phyloP scores from a whole-genome alignment of 2,888 invertebrate genomes.

The Pardosa pseudoannulata region DNA sequence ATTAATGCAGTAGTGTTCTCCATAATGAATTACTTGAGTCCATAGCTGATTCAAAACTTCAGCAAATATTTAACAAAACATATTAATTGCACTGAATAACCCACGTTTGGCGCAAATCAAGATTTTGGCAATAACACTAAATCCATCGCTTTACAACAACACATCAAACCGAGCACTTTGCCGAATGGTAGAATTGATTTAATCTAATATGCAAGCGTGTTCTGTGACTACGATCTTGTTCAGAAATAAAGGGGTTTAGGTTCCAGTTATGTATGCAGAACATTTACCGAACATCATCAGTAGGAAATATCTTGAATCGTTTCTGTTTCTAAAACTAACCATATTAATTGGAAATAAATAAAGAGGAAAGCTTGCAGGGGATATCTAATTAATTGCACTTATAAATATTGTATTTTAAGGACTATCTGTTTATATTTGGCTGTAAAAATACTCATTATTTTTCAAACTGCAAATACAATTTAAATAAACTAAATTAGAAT shows the following conservation, averaged over 20 bases:
- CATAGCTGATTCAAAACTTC: neutral
- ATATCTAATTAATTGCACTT: neutral
- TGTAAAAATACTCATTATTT: too few species aligned
- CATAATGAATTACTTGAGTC: too few species aligned
- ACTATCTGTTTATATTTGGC: too few species aligned
- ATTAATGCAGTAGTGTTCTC: too few species aligned
- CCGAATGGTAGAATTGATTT: constrained; percentile 2
- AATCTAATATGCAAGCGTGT: constrained; percentile 18
- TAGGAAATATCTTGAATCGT: neutral
- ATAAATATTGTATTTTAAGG: neutral
- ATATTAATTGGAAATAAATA: neutral
- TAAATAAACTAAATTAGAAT: too few species aligned
- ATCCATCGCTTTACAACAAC: constrained; percentile 12
- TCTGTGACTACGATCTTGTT: neutral
- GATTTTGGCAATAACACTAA: constrained; percentile 6
- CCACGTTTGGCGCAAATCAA: neutral
- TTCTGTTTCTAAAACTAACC: neutral
- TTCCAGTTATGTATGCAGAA: neutral
- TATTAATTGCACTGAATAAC: neutral
- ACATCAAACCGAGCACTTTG: neutral
- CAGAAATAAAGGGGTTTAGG: neutral
- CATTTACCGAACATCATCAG: neutral
- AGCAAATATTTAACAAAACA: neutral
- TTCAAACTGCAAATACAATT: too few species aligned
- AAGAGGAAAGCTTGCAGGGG: neutral